phyloP scores from a whole-genome alignment of 2,113 vertebrate genomes.

The Prolemur simus region DNA sequence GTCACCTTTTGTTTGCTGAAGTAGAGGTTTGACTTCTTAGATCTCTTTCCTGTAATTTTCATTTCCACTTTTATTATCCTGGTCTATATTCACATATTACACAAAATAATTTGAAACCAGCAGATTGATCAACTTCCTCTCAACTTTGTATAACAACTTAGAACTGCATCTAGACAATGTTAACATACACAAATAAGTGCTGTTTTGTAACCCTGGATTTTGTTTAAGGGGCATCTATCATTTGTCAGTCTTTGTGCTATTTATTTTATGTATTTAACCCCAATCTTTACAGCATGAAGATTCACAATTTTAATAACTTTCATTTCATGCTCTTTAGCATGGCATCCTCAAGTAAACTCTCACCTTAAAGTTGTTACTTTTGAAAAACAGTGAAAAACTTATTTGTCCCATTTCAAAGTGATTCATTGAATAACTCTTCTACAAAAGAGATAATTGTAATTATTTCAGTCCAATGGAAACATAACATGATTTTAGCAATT shows the following conservation, averaged over 20 bases:
- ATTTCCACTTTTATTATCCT: background rate
- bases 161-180: background rate
- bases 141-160: background rate
- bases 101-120: background rate
- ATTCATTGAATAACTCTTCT: background rate
- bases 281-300: constrained; percentile 6
- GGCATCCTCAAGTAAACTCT: background rate
- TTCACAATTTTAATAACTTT: background rate
- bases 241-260: background rate
- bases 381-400: background rate
- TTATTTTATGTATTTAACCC: background rate
- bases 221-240: background rate
- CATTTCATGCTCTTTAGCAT: background rate
- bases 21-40: background rate
- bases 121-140: background rate
- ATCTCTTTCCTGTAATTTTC: background rate
- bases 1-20: background rate
- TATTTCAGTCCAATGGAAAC: background rate
- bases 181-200: background rate
- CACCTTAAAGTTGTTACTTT: background rate
- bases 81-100: background rate
- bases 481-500: background rate
- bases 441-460: background rate
- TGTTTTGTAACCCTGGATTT: background rate
- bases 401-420: background rate